Conservation (phyloP, 2,113 vertebrate species). For the Nothoprocta perdicaria region DNA sequence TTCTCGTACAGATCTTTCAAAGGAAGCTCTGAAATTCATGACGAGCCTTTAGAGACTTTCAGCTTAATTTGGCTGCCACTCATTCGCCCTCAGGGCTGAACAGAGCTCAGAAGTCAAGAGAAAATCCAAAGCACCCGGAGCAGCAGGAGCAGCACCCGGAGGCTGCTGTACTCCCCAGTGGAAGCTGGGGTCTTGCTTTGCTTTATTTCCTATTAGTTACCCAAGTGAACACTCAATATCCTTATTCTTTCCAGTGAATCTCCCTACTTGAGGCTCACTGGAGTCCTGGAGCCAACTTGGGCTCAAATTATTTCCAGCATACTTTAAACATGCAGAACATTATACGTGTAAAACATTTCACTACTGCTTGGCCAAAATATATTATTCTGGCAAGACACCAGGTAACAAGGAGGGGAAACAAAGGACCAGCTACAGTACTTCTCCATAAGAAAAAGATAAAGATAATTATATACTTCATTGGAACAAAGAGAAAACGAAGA, state of each 20-base stretch:
- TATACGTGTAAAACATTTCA: accelerated
- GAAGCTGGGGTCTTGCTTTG: neutral
- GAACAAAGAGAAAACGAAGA: neutral
- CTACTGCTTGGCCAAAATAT: neutral
- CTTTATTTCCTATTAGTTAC: neutral
- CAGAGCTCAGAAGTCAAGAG: neutral
- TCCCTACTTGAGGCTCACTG: neutral
- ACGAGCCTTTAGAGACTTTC: neutral
- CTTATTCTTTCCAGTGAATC: neutral
- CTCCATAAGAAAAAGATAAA: neutral
- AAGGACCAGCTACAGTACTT: neutral
- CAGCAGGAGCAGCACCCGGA: neutral
- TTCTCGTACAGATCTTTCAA: neutral
- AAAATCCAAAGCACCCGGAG: neutral
- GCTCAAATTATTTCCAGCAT: neutral
- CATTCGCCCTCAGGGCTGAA: neutral
- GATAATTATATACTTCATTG: neutral
- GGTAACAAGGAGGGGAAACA: neutral
- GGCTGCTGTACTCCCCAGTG: neutral
- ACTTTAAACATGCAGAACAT: neutral
- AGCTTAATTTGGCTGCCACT: neutral
- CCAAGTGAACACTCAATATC: neutral
- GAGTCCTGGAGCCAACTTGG: neutral
- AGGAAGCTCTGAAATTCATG: neutral
- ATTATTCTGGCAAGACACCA: neutral